Evolutionary conservation across 2,113 vertebrate genomes (phyloP).

Genomic region (Phaethornis superciliosus): DNA sequence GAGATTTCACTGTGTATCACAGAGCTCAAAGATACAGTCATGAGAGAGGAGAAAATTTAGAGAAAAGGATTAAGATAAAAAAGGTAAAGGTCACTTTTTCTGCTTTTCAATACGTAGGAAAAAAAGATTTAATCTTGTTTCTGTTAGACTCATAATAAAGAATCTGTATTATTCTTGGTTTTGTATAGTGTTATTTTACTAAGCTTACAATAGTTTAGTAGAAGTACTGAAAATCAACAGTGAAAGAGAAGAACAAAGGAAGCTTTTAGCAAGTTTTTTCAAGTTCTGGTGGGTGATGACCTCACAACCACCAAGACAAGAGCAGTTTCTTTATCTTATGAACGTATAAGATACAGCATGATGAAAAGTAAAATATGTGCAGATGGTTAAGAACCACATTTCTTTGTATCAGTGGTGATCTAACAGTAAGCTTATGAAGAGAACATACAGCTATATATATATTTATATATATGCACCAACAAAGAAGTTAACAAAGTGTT

Average conservation of each 20-base stretch:
- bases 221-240: neutral
- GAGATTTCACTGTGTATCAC: neutral
- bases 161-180: neutral
- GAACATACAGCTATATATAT: neutral
- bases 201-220: neutral
- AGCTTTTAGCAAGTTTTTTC: neutral
- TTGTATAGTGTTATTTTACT: neutral
- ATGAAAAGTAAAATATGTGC: neutral
- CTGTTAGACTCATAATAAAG: neutral
- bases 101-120: neutral
- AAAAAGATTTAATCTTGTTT: neutral
- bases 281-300: neutral
- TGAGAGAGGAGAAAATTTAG: neutral
- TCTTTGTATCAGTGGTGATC: neutral
- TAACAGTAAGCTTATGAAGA: neutral
- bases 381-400: neutral
- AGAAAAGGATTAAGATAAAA: neutral
- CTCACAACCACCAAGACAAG: neutral
- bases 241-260: neutral
- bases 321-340: neutral
- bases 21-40: neutral
- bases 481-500: neutral
- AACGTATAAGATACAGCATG: neutral
- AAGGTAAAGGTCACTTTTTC: neutral
- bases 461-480: neutral